Evolutionary conservation across 2,888 invertebrate genomes (phyloP), one percentile per base, ranked within the genome.

Genomic region (Nineta flava): DNA sequence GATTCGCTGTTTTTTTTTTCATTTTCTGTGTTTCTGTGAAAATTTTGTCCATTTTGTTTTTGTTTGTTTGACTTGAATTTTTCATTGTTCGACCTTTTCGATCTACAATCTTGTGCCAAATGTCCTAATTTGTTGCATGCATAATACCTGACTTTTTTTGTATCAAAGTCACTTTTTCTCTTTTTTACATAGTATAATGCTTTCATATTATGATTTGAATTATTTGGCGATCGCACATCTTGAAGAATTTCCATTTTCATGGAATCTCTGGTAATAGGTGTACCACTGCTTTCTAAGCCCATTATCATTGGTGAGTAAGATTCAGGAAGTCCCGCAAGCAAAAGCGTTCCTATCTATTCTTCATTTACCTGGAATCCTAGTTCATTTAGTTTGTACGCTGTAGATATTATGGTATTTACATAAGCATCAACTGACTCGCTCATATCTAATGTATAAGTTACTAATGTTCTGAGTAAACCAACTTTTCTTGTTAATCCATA

Each of bases 301-400:
- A 59, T 58, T n/a, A 61, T 58, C 58, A 62, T 59, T 5, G 60
- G 60, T 17, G 53, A 51, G 47, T 57, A 60, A n/a, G n/a, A n/a
- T n/a, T n/a, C n/a, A n/a, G n/a, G n/a, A n/a, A n/a, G n/a, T 19
- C 59, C 58, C 12, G 60, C 57, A 12, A 62, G 50, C 42, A 62
- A 50, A 5, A 63, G 50, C 2, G 59, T 56, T 7, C 58, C 60
- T 5, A 62, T 48, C 58, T 59, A 61, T 51, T 59, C 56, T 15
- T 61, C 58, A 3, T 49, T 40, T 9, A 60, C 51, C 32, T 57
- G 53, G 21, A 61, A 55, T 9, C 57, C 55, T 6, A 60, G 54
- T 9, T 48, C 55, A 10, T 50, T 55, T 12, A 61, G 47, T 52
- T 60, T 58, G 16, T 62, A 56, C 1, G 59, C 57, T 13, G 58